Evolutionary conservation across 2,113 vertebrate species (phyloP), one percentile per base, ranked within the genome.

Genomic region (Blennius ocellaris): DNA sequence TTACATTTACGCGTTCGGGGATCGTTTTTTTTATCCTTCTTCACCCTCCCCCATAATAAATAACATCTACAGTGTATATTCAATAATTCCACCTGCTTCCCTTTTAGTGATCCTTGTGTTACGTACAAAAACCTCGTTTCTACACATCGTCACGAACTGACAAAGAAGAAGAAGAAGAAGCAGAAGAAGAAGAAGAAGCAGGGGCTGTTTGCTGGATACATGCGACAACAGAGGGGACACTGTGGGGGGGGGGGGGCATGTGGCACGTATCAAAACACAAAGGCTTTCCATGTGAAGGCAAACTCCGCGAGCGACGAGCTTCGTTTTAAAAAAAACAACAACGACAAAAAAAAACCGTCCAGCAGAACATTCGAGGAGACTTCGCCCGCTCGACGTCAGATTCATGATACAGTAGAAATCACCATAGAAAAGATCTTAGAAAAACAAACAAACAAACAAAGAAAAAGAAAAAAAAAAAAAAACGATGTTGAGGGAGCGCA

Each of bases 211-310:
- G 12, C 39, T 62, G 65, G 36, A 77, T 49, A 60, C 58, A 70
- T 9, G 21, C 53, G 12, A 47, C 59, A 30, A 30, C 21, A 30
- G 21, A 2, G 21, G 21, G 21, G 21, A 30, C 21, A 4, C 21
- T 30, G 21, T 30, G 21, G 21, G 21, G 21, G 21, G 21, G 21
- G 21, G 21, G 21, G 21, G 21, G 21, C 21, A 30, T 30, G 21
- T 30, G 21, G 21, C 21, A 30, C 21, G 21, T 30, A 30, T 30
- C 21, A 71, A 77, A 76, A 82, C 76, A 12, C 17, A 82, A 73
- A 89, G 76, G 81, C 81, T 83, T 63, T 40, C 37, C 82, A 83
- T 81, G 57, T 71, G 49, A 86, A 86, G 79, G 81, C 83, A 81
- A 72, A 66, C 52, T 75, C 45, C 53, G 71, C 6, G 8, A 80